Base-by-base conservation (phyloP, 1,140 invertebrate species). In the Apis cerana region DNA sequence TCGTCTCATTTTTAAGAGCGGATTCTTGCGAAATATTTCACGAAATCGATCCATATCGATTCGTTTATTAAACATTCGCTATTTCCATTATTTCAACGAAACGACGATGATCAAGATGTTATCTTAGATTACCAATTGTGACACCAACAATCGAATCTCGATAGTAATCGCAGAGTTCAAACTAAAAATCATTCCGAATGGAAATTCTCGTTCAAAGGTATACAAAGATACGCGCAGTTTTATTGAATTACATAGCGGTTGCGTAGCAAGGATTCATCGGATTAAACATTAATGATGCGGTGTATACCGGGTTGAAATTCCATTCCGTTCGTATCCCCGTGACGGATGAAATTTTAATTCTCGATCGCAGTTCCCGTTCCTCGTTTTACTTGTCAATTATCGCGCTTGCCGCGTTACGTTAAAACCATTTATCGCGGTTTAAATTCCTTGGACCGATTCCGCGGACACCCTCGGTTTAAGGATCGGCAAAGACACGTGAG, bases 261-360 rank as follows among this genome's bases (percentile, higher is more conserved):
- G n/a, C 19, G 17, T 3, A 23, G 13, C 1, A 8, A 74, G 4
- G 1, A 74, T n/a, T 4, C 27, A 43, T 58, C 70, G 23, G 7
- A n/a, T 48, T 4, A 48, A 74, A 48, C 19, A 61, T 74, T 61
- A 61, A 74, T 23, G 27, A 15, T 15, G 11, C 56, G 23, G 50
- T 76, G 21, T n/a, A 67, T 54, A 3, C 9, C 13, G 21, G n/a
- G 48, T 50, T 23, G 50, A 23, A 17, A 11, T 52, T 65, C 27
- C 61, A 27, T n/a, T 27, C 48, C 33, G 50, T 17, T 33, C 17
- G 15, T 43, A 65, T 13, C 23, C 43, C 50, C 23, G 61, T 19
- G 33, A 33, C n/a, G 62, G 43, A 56, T 67, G 50, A 56, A 76
- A 76, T 76, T 54, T 76, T 76, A 67, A 76, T 65, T 11, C 23